Percentiles rank a stretch among this genome's conserved stretches.
phyloP scores from a whole-genome alignment of 2,113 vertebrate species.

The Tragulus kanchil region DNA sequence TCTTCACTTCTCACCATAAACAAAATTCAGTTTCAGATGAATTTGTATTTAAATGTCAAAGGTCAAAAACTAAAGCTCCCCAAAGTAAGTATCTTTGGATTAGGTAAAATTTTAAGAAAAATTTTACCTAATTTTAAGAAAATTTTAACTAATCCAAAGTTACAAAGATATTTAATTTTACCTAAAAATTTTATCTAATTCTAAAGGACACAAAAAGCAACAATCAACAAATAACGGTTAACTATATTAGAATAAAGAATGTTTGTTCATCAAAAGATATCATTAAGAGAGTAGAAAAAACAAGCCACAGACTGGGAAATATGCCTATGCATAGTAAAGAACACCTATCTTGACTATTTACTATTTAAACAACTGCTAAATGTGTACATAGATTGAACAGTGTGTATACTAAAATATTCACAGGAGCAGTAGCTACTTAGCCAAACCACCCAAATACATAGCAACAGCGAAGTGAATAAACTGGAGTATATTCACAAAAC shows the following conservation, averaged over 20 bases:
- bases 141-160: too few species aligned
- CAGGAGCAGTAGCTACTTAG: not conserved
- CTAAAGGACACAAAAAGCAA: not conserved
- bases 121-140: too few species aligned
- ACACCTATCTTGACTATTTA: conserved; percentile 20
- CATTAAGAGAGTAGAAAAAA: not conserved
- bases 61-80: not conserved
- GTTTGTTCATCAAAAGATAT: not conserved
- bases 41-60: not conserved
- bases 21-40: not conserved
- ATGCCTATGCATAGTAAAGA: not conserved
- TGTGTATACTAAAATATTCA: not conserved
- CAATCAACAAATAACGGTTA: not conserved
- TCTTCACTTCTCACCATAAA: not conserved
- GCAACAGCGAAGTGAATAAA: not conserved
- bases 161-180: too few species aligned
- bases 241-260: not conserved
- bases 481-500: not conserved
- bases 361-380: not conserved
- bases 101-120: not conserved
- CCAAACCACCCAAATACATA: not conserved
- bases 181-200: too few species aligned
- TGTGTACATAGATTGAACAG: not conserved
- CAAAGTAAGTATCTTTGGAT: not conserved
- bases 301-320: not conserved